phyloP scores from a whole-genome alignment of 2,797 vertebrate genomes.

The Limosa lapponica region DNA sequence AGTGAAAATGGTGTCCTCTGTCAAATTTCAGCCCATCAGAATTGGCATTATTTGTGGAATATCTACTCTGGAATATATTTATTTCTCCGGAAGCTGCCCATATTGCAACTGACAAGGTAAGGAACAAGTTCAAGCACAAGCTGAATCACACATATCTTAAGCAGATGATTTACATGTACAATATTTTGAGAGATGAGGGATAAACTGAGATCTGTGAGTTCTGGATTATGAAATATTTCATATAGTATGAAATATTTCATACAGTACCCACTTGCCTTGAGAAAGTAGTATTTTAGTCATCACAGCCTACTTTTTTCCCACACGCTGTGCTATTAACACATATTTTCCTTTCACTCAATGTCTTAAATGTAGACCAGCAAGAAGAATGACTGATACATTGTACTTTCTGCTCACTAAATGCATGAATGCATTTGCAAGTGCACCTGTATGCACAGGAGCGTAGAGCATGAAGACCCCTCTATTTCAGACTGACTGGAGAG shows the following conservation, averaged over 20 bases:
- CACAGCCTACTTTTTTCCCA: neutral
- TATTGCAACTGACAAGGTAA: conserved; percentile 33
- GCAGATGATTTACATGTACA: neutral
- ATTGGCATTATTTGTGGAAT: neutral
- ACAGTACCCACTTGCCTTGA: neutral
- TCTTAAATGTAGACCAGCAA: neutral
- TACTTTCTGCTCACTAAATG: neutral
- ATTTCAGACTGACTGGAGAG: neutral
- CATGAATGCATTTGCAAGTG: neutral
- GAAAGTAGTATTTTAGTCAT: conserved; percentile 11
- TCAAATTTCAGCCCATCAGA: neutral
- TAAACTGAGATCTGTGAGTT: conserved; percentile 35
- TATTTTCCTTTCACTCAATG: neutral
- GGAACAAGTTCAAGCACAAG: neutral
- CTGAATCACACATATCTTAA: neutral
- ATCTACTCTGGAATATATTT: neutral
- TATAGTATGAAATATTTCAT: neutral
- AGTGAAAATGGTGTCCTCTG: neutral
- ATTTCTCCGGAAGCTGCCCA: neutral
- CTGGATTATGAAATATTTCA: neutral
- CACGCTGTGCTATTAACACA: neutral
- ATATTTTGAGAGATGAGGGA: conserved; percentile 58
- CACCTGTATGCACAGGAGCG: neutral
- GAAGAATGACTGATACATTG: neutral
- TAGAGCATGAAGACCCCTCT: neutral